Conservation (phyloP, 2,797 vertebrate species). For the Squalus acanthias region DNA sequence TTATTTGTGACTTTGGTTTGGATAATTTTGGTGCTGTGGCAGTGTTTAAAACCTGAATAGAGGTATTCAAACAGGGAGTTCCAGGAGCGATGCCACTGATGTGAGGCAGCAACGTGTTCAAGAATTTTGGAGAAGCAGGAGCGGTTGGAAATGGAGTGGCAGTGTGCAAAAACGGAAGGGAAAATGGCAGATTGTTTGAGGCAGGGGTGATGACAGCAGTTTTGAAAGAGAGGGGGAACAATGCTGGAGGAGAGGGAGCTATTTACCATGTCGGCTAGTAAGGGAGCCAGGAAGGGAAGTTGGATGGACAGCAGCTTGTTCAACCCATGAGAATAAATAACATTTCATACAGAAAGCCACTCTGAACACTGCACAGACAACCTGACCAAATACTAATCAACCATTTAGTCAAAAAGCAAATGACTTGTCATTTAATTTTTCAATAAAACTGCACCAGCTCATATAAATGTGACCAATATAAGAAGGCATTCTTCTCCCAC, state of each 20-base stretch:
- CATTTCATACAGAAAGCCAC: not conserved
- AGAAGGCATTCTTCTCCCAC: not conserved
- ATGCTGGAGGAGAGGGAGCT: not conserved
- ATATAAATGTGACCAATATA: not conserved
- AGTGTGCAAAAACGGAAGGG: not conserved
- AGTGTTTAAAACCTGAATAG: not conserved
- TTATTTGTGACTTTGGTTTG: not conserved
- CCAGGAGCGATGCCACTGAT: not conserved
- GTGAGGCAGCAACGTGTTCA: not conserved
- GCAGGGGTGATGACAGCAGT: not conserved
- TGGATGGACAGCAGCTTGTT: not conserved
- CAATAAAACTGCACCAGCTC: not conserved
- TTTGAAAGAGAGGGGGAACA: not conserved
- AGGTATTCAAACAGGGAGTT: not conserved
- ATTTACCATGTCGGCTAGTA: not conserved
- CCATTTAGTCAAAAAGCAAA: not conserved
- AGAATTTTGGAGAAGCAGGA: not conserved
- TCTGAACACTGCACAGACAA: not conserved
- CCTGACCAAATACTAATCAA: not conserved
- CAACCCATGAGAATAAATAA: not conserved
- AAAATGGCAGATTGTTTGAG: not conserved
- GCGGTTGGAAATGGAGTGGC: too few species aligned
- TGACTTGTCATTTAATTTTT: not conserved
- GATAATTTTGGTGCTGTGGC: not conserved
- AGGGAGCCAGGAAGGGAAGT: not conserved